A percentile compares a stretch with the other conserved stretches of the same genome.
phyloP scores from a whole-genome alignment of 1,140 invertebrate genomes.

The Tyrophagus putrescentiae region DNA sequence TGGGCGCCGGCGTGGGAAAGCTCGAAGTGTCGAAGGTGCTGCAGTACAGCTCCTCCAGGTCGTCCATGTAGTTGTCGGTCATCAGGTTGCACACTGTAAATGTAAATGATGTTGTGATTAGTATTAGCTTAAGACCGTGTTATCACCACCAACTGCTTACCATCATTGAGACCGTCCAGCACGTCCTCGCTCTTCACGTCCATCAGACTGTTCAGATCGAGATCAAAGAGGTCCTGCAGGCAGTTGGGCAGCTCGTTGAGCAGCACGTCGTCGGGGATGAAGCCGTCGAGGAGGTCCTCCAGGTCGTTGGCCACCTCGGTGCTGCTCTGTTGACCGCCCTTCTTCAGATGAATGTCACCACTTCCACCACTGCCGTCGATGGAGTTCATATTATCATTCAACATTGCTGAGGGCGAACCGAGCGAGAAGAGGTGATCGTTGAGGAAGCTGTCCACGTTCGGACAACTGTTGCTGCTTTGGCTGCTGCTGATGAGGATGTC shows the following conservation, averaged over 20 bases:
- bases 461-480: no score
- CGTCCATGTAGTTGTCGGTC: slow-evolving; percentile 11
- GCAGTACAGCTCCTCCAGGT: background rate
- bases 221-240: slow-evolving; percentile 10
- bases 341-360: no score
- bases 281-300: slow-evolving; percentile 15
- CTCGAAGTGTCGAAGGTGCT: no score
- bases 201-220: background rate
- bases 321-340: no score
- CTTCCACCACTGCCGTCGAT: no score
- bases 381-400: no score
- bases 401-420: no score
- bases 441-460: no score
- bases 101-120: background rate
- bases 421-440: no score
- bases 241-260: slow-evolving; percentile 19
- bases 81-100: slow-evolving; percentile 14
- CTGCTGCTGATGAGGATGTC: no score
- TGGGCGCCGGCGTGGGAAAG: no score
- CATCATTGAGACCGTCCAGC: slow-evolving; percentile 15
- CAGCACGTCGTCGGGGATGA: slow-evolving; percentile 18
- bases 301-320: slow-evolving; percentile 7
- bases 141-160: slow-evolving; percentile 8
- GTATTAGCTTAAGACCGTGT: no score
- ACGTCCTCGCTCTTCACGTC: slow-evolving; percentile 11